phyloP scores from a whole-genome alignment of 1,140 invertebrate genomes.

The Watersipora subatra region DNA sequence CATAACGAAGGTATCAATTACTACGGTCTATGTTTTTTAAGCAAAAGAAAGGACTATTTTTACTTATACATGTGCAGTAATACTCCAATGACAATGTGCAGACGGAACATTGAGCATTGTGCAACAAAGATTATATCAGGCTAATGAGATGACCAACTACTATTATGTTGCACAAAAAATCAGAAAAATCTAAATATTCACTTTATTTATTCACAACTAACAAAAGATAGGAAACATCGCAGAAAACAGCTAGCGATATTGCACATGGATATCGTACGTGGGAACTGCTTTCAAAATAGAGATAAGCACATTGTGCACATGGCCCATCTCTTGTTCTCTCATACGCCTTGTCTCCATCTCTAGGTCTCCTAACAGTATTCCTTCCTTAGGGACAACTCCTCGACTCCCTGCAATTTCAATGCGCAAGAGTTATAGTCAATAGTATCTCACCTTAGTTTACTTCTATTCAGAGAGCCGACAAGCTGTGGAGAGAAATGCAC shows the following conservation, averaged over 20 bases:
- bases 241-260: too few relatives aligned
- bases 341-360: too few relatives aligned
- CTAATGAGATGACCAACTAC: neutral
- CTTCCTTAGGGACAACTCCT: neutral
- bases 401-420: neutral
- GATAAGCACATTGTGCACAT: neutral
- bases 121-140: neutral
- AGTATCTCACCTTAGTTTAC: neutral
- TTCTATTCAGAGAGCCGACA: neutral
- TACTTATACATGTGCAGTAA: neutral
- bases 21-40: neutral
- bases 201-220: neutral
- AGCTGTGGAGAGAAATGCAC: neutral
- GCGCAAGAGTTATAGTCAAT: neutral
- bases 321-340: neutral
- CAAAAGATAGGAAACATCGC: neutral
- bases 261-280: too few relatives aligned
- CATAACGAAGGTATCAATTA: slow-evolving; percentile 13
- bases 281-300: neutral
- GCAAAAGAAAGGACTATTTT: neutral
- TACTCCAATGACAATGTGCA: neutral
- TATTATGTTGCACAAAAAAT: neutral
- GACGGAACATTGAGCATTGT: neutral
- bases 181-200: neutral
- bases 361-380: neutral